Percentiles rank a stretch among this genome's conserved stretches.
phyloP scores from a whole-genome alignment of 2,888 invertebrate genomes.

The Melinaea menophilus region DNA sequence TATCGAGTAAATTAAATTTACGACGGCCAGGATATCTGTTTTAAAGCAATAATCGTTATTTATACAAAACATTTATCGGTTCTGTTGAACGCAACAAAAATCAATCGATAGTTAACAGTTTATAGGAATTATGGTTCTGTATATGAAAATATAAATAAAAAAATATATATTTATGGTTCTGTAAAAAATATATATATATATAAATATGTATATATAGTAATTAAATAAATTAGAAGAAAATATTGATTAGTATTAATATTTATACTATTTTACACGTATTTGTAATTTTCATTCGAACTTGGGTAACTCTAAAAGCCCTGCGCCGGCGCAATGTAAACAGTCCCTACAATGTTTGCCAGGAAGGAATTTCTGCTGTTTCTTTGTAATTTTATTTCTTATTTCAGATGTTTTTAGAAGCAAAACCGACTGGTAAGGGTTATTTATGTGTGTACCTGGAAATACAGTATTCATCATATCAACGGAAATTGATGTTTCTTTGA shows the following conservation, averaged over 20 bases:
- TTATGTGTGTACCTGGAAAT: constrained; percentile 24
- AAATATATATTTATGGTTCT: constrained; percentile 9
- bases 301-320: constrained; percentile 19
- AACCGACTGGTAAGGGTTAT: constrained; percentile 15
- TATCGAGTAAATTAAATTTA: constrained; percentile 29
- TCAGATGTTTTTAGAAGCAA: constrained; percentile 24
- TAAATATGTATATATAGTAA: neutral
- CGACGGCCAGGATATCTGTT: constrained; percentile 21
- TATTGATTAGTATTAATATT: neutral
- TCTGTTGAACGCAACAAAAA: constrained; percentile 29
- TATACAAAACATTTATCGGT: constrained; percentile 28
- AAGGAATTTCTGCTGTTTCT: constrained; percentile 41
- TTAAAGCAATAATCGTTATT: constrained; percentile 25
- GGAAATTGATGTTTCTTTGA: constrained; percentile 18
- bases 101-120: constrained; percentile 5
- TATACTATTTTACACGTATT: neutral
- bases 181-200: neutral
- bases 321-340: constrained; percentile 43
- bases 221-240: neutral
- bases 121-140: constrained; percentile 11
- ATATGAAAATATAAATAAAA: neutral
- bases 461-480: constrained; percentile 15
- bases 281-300: neutral
- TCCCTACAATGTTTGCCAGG: constrained; percentile 46
- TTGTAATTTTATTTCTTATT: constrained; percentile 43